These are phyloP conservation scores for Agelastica alni DNA, from an alignment of 2,888 invertebrate species.

Conservation along the genomic window DNA sequence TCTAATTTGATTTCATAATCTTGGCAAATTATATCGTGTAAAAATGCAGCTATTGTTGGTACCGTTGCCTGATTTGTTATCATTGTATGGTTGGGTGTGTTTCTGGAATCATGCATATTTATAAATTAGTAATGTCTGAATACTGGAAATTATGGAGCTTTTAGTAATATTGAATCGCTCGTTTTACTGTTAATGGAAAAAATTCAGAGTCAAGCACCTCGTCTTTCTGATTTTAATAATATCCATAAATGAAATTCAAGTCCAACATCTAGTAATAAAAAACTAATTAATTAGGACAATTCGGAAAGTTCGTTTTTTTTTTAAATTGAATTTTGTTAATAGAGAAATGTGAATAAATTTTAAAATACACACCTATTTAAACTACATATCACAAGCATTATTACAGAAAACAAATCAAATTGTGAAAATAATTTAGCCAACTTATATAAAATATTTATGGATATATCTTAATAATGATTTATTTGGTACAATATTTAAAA, in stretches of 20 bases:
- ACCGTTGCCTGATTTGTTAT: slow-evolving; percentile 16
- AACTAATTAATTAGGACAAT: slow-evolving; percentile 12
- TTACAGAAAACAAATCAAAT: too few species aligned
- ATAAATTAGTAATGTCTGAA: slow-evolving; percentile 21
- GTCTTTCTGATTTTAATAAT: slow-evolving; percentile 15
- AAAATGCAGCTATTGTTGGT: slow-evolving; percentile 13
- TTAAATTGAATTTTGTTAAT: not conserved
- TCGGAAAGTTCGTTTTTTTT: not conserved
- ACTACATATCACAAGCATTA: too few species aligned
- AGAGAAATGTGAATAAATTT: too few species aligned
- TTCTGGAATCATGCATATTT: slow-evolving; percentile 19
- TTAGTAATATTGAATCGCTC: slow-evolving; percentile 22
- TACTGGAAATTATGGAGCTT: slow-evolving; percentile 20
- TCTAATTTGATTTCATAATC: slow-evolving; percentile 28
- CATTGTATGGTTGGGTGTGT: slow-evolving; percentile 19
- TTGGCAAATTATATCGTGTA: slow-evolving; percentile 24
- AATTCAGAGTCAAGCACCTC: slow-evolving; percentile 22
- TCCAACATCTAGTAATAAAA: slow-evolving; percentile 11
- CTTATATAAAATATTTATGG: too few species aligned
- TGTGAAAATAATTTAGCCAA: too few species aligned
- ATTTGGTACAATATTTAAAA: too few species aligned
- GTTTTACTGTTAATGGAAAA: slow-evolving; percentile 17
- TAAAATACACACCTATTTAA: too few species aligned
- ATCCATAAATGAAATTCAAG: not conserved
- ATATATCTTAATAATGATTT: too few species aligned